Conservation (phyloP, 2,797 vertebrate genomes). For the Oryzias sinensis region DNA sequence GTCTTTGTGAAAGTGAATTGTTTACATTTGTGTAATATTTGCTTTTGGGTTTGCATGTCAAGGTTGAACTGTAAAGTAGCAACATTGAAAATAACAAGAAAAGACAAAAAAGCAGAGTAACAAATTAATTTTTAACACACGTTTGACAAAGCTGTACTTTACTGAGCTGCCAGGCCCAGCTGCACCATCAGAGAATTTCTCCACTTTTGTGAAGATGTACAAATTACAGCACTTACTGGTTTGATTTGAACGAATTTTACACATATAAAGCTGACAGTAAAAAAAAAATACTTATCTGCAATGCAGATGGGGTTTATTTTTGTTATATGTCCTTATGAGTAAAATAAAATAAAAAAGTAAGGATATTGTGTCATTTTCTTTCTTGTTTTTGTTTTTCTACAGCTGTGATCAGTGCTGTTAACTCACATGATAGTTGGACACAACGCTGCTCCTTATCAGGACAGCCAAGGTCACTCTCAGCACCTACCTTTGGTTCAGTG, state of each 20-base stretch:
- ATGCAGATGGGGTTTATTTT: no score
- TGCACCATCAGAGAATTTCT: slow-evolving; percentile 1
- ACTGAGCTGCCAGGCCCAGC: slow-evolving; percentile 3
- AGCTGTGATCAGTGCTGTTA: slow-evolving; percentile 18
- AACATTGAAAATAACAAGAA: not conserved
- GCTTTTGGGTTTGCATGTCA: no score
- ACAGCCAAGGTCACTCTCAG: slow-evolving; percentile 61
- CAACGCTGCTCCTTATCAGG: slow-evolving; percentile 23
- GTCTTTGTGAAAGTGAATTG: no score
- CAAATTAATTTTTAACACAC: not conserved
- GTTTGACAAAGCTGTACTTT: not conserved
- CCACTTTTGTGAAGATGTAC: not conserved
- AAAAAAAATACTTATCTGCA: no score
- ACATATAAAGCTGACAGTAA: no score
- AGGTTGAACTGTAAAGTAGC: no score
- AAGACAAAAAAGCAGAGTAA: not conserved
- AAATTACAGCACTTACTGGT: no score
- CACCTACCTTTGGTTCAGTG: slow-evolving; percentile 64
- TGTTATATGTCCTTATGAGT: no score
- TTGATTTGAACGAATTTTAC: no score
- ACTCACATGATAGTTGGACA: slow-evolving; percentile 31
- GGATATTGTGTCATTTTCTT: no score
- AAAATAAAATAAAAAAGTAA: no score
- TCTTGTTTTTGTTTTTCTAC: not conserved
- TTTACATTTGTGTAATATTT: no score